These are phyloP conservation scores for Stichodactyla mertensii DNA, from an alignment of 64 coral and sea anemone genomes.

Conservation along the genomic window DNA sequence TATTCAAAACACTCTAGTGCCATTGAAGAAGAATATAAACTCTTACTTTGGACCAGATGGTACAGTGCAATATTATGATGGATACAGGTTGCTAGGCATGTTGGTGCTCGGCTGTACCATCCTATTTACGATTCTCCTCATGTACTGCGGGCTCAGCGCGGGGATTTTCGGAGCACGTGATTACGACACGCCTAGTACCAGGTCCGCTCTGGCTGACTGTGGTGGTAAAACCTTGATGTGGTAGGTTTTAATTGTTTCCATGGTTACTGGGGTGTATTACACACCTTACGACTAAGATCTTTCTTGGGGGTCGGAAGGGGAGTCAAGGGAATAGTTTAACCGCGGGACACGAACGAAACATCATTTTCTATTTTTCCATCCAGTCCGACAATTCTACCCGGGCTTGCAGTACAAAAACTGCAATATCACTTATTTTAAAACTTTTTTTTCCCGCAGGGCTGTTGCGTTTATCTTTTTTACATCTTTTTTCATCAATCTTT, in stretches of 20 bases:
- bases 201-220: conserved; percentile 67
- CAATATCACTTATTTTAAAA: neutral
- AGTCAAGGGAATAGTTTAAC: no score
- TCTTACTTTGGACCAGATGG: neutral
- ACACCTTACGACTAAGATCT: no score
- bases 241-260: conserved; percentile 24
- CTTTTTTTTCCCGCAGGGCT: conserved; percentile 11
- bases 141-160: conserved; percentile 49
- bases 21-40: neutral
- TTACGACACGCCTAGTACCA: conserved; percentile 78
- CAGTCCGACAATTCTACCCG: no score
- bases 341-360: no score
- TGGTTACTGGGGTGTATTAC: neutral
- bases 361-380: neutral
- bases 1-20: neutral
- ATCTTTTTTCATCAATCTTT: conserved; percentile 50
- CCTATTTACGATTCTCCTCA: conserved; percentile 47
- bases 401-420: neutral
- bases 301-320: no score
- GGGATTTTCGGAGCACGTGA: conserved; percentile 68
- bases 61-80: neutral
- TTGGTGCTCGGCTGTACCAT: conserved; percentile 3
- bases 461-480: conserved; percentile 40
- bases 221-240: conserved; percentile 57
- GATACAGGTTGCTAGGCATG: conserved; percentile 6